phyloP scores from a whole-genome alignment of 2,113 vertebrate species.

The Clarias macrocephalus region DNA sequence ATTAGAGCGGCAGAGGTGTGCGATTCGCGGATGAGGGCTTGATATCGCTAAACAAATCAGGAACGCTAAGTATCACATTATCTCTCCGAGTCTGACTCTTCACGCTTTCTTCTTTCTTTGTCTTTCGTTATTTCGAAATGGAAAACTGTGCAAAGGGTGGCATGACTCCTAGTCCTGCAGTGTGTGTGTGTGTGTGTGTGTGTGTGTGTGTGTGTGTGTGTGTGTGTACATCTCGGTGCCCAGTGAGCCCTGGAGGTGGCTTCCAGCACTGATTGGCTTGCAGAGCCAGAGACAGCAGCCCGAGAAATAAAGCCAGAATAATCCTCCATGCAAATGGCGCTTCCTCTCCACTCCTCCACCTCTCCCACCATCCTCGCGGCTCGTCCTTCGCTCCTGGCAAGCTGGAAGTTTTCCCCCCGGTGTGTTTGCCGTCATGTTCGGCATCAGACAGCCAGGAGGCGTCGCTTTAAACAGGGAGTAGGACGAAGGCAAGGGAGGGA shows the following conservation, averaged over 20 bases:
- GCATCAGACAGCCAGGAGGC: constrained; percentile 65
- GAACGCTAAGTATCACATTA: constrained; percentile 18
- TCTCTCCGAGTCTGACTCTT: constrained; percentile 14
- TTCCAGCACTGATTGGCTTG: constrained; percentile 47
- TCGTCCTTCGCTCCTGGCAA: constrained; percentile 2
- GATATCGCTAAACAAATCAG: constrained; percentile 31
- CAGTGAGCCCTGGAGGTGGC: constrained; percentile 38
- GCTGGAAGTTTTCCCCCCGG: constrained; percentile 80
- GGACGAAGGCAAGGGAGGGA: neutral
- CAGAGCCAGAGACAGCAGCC: constrained; percentile 33
- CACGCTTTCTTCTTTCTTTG: neutral
- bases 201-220: constrained; percentile 8
- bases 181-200: neutral
- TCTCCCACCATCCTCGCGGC: constrained; percentile 7
- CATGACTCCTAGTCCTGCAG: constrained; percentile 6
- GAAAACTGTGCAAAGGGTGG: constrained; percentile 9
- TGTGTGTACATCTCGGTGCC: constrained; percentile 5
- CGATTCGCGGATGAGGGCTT: constrained; percentile 22
- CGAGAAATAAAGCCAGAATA: constrained; percentile 49
- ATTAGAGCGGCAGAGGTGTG: constrained; percentile 29
- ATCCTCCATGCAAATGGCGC: constrained; percentile 51
- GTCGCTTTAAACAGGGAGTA: constrained; percentile 50
- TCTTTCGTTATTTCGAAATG: constrained; percentile 1
- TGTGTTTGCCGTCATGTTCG: constrained; percentile 53
- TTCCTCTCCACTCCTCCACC: constrained; percentile 4